Evolutionary conservation across 2,888 invertebrate genomes (phyloP).

Genomic region (Andrena flavipes): DNA sequence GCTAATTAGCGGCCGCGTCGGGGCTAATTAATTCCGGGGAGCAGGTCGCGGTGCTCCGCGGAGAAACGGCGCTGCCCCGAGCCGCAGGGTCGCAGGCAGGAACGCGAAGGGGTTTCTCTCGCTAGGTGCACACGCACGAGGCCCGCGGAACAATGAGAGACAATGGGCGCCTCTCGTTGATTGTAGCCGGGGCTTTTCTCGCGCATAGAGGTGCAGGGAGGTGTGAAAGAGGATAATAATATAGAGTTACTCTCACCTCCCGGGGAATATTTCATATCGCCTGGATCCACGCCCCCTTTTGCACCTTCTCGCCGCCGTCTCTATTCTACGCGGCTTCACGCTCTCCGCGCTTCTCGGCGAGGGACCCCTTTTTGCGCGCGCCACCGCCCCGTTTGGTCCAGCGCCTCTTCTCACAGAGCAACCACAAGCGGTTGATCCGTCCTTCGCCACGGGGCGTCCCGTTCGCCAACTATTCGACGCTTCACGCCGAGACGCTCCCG

Average conservation of each 20-base stretch:
- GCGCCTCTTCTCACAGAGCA: constrained; percentile 57
- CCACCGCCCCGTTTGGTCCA: constrained; percentile 64
- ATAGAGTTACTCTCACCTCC: constrained; percentile 80
- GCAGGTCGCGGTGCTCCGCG: constrained; percentile 13
- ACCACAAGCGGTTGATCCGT: constrained; percentile 51
- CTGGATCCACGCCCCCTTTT: constrained; percentile 53
- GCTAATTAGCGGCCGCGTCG: constrained; percentile 77
- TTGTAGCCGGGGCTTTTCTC: constrained; percentile 74
- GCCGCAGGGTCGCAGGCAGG: constrained; percentile 5
- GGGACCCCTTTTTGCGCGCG: neutral
- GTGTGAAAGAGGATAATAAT: constrained; percentile 85
- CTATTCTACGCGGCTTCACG: constrained; percentile 28
- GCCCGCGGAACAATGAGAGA: constrained; percentile 74
- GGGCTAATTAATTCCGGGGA: constrained; percentile 74
- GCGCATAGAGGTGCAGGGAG: constrained; percentile 80
- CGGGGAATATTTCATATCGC: constrained; percentile 77
- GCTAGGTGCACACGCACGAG: constrained; percentile 49
- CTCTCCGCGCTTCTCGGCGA: neutral
- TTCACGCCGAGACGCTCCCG: constrained; percentile 46
- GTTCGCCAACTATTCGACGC: constrained; percentile 29
- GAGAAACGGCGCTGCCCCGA: constrained; percentile 13
- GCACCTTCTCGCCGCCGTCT: constrained; percentile 51
- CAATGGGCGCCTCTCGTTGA: constrained; percentile 79
- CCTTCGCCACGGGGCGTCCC: constrained; percentile 72
- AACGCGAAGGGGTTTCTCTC: neutral